Base-by-base conservation (phyloP, 1,140 invertebrate genomes). In the Bombyx mandarina region DNA sequence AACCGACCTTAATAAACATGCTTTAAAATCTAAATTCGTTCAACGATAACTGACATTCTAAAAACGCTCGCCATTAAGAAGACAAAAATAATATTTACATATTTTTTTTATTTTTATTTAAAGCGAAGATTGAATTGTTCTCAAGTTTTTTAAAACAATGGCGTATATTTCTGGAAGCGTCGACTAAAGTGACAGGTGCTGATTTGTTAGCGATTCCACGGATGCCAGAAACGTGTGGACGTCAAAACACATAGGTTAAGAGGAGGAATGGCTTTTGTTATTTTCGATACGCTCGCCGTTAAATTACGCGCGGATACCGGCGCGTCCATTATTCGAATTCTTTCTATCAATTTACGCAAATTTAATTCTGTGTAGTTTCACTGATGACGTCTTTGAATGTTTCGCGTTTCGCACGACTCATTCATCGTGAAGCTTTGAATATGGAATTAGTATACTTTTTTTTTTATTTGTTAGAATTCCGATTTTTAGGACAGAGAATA, bases 141-240 rank as follows among this genome's bases (percentile, higher is more conserved):
- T 69, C 59, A 62, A 5, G 52, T 60, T 74, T 52, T 47, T 70
- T 64, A 68, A 74, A 71, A 79, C 77, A 79, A 79, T 79, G 65
- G 73, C 57, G 52, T 62, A 58, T 77, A 73, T 79, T 79, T 63
- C 62, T 62, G 70, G 61, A 61, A 67, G 56, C 52, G 63, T 69
- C 73, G 71, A 71, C 62, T 49, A 60, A 71, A 71, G 56, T 79
- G 77, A 75, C 77, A 74, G 77, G 69, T 73, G 77, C 62, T 77
- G 75, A 79, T 76, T 73, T 76, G 73, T 75, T 65, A 60, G 52
- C 61, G 65, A 74, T 77, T 66, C 65, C 58, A 45, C 45, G 62
- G 63, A 79, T 79, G 68, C 75, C 75, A 67, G 63, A 73, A 67
- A 71, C 70, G 63, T 71, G 63, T 54, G 50, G 47, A 66, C 67